A percentile compares a stretch with the other conserved stretches of the same genome.
Evolutionary conservation across 2,888 invertebrate species (phyloP).

Genomic region (Xestia c-nigrum): DNA sequence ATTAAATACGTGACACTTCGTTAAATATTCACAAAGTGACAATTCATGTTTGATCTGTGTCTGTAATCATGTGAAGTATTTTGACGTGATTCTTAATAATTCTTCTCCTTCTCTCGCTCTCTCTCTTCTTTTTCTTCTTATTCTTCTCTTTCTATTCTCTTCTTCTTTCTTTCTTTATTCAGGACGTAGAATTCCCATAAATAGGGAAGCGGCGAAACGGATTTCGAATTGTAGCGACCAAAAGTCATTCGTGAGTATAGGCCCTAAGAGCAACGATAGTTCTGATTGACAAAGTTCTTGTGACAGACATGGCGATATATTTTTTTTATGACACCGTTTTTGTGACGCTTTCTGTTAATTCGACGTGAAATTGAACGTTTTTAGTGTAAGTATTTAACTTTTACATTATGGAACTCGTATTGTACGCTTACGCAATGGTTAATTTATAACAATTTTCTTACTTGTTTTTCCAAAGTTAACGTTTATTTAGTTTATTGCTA

Average conservation of each 20-base stretch:
- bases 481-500: neutral
- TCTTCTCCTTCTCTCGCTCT: too few relatives aligned
- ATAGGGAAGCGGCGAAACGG: neutral
- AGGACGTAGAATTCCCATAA: neutral
- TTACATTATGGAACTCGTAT: constrained; percentile 24
- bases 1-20: too few relatives aligned
- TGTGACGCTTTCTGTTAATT: constrained; percentile 58
- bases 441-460: constrained; percentile 9
- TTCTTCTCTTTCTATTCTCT: too few relatives aligned
- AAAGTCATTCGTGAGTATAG: constrained; percentile 30
- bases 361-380: constrained; percentile 66
- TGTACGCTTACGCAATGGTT: constrained; percentile 30
- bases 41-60: too few relatives aligned
- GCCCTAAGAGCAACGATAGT: constrained; percentile 52
- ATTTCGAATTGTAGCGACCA: neutral
- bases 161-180: too few relatives aligned
- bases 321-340: constrained; percentile 62
- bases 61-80: too few relatives aligned
- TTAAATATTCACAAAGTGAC: too few relatives aligned
- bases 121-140: too few relatives aligned
- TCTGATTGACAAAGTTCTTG: constrained; percentile 65
- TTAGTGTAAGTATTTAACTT: constrained; percentile 49
- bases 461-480: neutral
- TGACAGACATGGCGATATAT: constrained; percentile 56
- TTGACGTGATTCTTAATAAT: too few relatives aligned